Conservation (phyloP, 2,888 invertebrate genomes). For the Bugula neritina region DNA sequence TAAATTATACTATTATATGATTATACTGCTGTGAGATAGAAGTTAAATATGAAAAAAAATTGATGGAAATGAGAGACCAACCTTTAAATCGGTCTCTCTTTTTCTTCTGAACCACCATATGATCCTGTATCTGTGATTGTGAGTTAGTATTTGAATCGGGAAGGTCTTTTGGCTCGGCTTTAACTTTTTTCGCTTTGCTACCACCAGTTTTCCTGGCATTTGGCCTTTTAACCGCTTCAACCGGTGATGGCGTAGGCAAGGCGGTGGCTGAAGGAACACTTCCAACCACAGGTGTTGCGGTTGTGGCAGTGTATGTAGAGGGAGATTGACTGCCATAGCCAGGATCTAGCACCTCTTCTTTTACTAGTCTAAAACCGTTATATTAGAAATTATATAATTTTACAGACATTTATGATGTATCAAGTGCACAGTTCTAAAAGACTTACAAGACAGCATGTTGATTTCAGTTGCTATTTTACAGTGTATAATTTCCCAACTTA, state of each 20-base stretch:
- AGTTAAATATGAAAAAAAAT: background rate
- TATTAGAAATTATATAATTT: background rate
- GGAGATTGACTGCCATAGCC: background rate
- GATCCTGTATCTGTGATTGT: conserved; percentile 21
- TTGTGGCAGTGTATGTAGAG: background rate
- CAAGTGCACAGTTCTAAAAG: background rate
- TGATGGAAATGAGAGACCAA: conserved; percentile 27
- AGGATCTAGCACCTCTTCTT: conserved; percentile 20
- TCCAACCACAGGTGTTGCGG: background rate
- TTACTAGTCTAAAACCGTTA: conserved; percentile 2
- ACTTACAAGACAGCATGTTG: too few species aligned
- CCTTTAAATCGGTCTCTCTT: conserved; percentile 51
- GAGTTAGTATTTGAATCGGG: background rate
- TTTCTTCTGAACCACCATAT: conserved; percentile 49
- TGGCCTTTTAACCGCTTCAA: background rate
- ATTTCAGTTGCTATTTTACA: too few species aligned
- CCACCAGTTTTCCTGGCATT: background rate
- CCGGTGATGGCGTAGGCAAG: background rate
- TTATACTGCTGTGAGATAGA: too few species aligned
- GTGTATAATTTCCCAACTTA: too few species aligned
- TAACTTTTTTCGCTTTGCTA: conserved; percentile 1
- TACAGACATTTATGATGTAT: too few species aligned
- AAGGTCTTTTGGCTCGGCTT: background rate
- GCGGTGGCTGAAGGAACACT: background rate
- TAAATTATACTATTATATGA: too few species aligned